These are phyloP conservation scores for Leptatherina wallacei DNA, from an alignment of 2,797 vertebrate genomes.

Conservation along the genomic window DNA sequence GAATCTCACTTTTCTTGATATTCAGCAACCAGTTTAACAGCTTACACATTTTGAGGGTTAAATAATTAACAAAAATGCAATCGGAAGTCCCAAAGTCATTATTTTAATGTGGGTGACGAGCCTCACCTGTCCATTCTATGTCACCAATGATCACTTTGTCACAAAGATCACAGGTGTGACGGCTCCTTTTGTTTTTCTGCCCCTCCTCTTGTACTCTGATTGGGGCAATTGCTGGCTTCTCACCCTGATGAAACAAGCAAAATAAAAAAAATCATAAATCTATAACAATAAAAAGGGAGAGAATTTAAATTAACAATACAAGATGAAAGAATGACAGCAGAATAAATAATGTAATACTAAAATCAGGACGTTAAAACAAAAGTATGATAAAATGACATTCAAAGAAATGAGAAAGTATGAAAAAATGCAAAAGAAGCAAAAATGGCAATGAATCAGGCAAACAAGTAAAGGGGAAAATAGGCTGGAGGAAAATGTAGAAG, in stretches of 20 bases:
- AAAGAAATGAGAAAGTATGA: background rate
- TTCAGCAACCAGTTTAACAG: background rate
- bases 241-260: slow-evolving; percentile 75
- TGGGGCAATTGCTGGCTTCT: slow-evolving; percentile 79
- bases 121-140: slow-evolving; percentile 92
- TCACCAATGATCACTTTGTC: slow-evolving; percentile 92
- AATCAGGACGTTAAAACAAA: background rate
- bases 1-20: background rate
- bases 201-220: slow-evolving; percentile 74
- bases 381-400: background rate
- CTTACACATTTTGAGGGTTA: background rate
- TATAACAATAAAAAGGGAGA: background rate
- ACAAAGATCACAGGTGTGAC: slow-evolving; percentile 87
- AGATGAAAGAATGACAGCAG: too few species aligned
- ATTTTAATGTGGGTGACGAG: background rate
- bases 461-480: background rate
- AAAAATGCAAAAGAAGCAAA: background rate
- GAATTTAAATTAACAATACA: too few species aligned
- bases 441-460: background rate
- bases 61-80: background rate
- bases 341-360: background rate
- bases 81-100: background rate
- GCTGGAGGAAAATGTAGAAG: background rate
- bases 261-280: background rate
- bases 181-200: slow-evolving; percentile 85